Conservation (phyloP, 2,113 vertebrate genomes). For the Cercocebus atys region DNA sequence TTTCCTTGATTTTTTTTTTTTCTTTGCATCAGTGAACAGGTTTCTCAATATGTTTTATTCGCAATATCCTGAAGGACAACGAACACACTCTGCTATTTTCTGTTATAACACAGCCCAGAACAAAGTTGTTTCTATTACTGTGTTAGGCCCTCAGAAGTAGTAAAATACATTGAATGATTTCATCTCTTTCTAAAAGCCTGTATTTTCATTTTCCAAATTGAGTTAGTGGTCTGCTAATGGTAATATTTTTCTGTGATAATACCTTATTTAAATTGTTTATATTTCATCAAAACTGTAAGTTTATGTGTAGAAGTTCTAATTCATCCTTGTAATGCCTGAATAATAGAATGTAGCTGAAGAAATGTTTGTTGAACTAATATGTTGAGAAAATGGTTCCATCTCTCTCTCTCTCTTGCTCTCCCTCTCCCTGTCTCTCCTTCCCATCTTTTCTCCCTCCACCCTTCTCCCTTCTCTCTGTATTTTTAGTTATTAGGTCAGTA, state of each 20-base stretch:
- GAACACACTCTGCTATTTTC: rapidly evolving
- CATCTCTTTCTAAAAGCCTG: neutral
- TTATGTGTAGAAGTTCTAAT: neutral
- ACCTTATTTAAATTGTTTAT: conserved; percentile 23
- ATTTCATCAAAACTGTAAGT: neutral
- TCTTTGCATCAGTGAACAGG: neutral
- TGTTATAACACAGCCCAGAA: neutral
- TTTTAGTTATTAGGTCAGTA: neutral
- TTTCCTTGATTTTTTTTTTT: neutral
- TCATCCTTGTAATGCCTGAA: neutral
- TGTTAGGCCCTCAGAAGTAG: no score
- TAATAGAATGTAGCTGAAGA: neutral
- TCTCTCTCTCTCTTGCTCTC: no score
- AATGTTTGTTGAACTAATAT: neutral
- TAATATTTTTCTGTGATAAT: neutral
- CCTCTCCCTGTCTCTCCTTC: neutral
- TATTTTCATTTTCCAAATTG: neutral
- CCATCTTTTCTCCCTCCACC: neutral
- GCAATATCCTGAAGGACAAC: neutral
- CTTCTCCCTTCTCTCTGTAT: neutral
- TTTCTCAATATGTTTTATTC: neutral
- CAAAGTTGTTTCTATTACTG: neutral
- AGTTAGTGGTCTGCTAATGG: neutral
- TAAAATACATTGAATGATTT: neutral
- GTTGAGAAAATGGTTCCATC: neutral